Evolutionary conservation across 2,797 vertebrate species (phyloP).

Genomic region (Chromobotia macracanthus): DNA sequence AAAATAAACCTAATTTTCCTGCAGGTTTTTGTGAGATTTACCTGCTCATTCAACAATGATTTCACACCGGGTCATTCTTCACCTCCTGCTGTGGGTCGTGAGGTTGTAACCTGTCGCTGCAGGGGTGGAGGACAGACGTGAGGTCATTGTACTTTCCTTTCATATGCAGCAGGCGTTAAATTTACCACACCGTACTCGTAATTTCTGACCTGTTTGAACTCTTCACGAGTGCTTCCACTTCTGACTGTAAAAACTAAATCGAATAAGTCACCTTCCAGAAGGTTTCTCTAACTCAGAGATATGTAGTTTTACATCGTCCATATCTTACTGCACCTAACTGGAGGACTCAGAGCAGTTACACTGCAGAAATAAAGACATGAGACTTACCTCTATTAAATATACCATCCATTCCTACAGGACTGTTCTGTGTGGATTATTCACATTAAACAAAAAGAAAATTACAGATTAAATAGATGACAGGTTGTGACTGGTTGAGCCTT

Average conservation of each 20-base stretch:
- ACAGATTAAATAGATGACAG: not conserved
- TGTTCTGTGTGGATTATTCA: not conserved
- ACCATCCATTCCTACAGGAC: not conserved
- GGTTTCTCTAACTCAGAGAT: not conserved
- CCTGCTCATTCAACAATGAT: not conserved
- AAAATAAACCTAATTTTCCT: not conserved
- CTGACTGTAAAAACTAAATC: slow-evolving; percentile 16
- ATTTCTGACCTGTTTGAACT: not conserved
- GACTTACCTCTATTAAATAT: too few species aligned
- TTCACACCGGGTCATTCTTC: not conserved
- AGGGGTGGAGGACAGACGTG: not conserved
- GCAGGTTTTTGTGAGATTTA: not conserved
- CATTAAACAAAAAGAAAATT: not conserved
- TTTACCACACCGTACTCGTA: not conserved
- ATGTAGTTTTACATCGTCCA: too few species aligned
- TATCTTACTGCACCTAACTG: not conserved
- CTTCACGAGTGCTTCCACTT: not conserved
- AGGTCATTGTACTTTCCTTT: slow-evolving; percentile 7
- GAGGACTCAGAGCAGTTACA: not conserved
- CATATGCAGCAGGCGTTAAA: slow-evolving; percentile 8
- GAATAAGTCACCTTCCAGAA: not conserved
- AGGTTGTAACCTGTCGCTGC: not conserved
- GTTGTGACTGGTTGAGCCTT: not conserved
- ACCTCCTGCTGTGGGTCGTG: slow-evolving; percentile 7
- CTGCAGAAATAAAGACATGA: not conserved